Evolutionary conservation across 2,888 invertebrate genomes (phyloP).

Genomic region (Acrocera orbiculus): DNA sequence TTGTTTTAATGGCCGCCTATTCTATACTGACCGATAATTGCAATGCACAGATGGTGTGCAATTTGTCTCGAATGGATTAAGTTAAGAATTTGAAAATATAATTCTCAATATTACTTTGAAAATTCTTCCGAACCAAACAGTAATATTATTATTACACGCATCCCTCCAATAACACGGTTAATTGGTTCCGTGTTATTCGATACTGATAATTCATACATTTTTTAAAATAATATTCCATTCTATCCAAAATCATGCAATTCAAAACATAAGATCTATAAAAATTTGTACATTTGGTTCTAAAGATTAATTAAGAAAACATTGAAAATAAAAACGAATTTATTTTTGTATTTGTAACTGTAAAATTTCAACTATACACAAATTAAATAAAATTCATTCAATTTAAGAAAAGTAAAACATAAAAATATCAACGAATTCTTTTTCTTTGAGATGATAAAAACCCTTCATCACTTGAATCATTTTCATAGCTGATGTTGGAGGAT

Average conservation of each 20-base stretch:
- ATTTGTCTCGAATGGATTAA: no score
- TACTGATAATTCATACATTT: background rate
- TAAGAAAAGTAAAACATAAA: background rate
- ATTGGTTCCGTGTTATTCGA: no score
- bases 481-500: background rate
- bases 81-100: no score
- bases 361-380: background rate
- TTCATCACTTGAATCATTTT: background rate
- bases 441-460: background rate
- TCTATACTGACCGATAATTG: no score
- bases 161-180: background rate
- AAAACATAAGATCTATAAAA: background rate
- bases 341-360: background rate
- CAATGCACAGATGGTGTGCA: no score
- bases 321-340: background rate
- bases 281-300: background rate
- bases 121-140: no score
- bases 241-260: background rate
- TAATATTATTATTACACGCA: background rate
- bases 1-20: no score
- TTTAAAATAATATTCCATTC: background rate
- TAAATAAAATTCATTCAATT: background rate
- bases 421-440: background rate
- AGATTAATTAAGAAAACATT: conserved; percentile 1
- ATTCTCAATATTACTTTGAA: no score